Conservation (phyloP, 2,797 vertebrate genomes). For the Hozukius guyotensis region DNA sequence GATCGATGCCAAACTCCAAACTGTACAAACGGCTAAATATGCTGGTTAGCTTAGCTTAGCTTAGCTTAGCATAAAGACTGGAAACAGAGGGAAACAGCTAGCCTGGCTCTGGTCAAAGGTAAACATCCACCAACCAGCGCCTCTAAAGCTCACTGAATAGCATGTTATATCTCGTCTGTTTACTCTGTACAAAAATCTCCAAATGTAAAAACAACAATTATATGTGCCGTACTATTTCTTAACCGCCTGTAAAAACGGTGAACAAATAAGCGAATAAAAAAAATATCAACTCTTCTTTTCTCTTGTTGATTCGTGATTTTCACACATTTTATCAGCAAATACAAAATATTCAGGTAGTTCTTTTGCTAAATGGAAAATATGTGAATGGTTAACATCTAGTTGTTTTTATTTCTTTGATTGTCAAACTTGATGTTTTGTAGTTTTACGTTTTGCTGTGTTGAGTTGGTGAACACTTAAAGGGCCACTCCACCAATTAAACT, state of each 20-base stretch:
- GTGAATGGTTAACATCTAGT: background rate
- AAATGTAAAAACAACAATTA: background rate
- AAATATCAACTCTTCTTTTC: background rate
- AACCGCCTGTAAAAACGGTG: background rate
- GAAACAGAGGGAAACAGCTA: background rate
- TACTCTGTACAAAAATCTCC: background rate
- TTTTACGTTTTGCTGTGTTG: background rate
- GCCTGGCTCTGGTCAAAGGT: background rate
- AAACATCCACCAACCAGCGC: rapidly evolving
- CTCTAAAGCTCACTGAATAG: background rate
- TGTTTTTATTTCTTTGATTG: background rate
- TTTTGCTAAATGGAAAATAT: background rate
- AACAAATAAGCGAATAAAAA: background rate
- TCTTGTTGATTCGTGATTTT: background rate
- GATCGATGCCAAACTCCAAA: background rate
- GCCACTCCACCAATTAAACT: background rate
- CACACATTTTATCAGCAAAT: background rate
- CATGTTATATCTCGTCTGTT: background rate
- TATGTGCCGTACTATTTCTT: background rate
- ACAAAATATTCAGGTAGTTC: background rate
- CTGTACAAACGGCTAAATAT: background rate
- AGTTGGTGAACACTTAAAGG: background rate
- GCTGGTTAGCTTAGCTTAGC: background rate
- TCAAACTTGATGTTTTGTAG: background rate
- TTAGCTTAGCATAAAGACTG: constrained; percentile 5